These are phyloP conservation scores for Chloebia gouldiae DNA, from an alignment of 2,113 vertebrate species.

Conservation along the genomic window DNA sequence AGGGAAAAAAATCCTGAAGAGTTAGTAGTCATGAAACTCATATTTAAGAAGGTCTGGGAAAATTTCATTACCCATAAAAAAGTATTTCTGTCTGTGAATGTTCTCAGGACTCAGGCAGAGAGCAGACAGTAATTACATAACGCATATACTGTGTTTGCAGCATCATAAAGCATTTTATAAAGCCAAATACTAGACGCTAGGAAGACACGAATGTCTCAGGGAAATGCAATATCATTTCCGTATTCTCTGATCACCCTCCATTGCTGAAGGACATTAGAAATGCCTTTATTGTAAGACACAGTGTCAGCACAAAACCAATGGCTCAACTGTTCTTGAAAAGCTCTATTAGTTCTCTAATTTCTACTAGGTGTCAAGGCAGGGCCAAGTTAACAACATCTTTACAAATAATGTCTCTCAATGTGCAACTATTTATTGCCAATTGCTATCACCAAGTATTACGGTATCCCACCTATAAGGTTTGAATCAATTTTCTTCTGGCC, in stretches of 20 bases:
- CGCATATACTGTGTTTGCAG: not conserved
- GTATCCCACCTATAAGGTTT: not conserved
- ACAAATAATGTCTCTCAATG: not conserved
- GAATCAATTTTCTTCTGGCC: not conserved
- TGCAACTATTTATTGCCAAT: not conserved
- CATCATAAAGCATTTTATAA: constrained; percentile 20
- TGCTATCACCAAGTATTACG: not conserved
- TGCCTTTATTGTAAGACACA: not conserved
- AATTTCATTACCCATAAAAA: not conserved
- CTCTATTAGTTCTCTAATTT: not conserved
- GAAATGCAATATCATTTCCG: not conserved
- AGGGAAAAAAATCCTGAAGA: not conserved
- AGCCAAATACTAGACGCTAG: not conserved
- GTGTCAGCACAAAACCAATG: not conserved
- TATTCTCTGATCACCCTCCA: not conserved
- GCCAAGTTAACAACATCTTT: not conserved
- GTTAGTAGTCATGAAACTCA: not conserved
- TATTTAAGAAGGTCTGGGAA: not conserved
- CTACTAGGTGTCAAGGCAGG: not conserved
- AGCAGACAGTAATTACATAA: not conserved
- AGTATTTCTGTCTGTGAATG: not conserved
- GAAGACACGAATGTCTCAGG: not conserved
- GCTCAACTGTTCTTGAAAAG: not conserved
- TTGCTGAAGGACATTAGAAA: not conserved
- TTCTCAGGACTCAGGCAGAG: not conserved